These are phyloP conservation scores for Bufo bufo DNA, from an alignment of 2,113 vertebrate genomes.

Conservation along the genomic window DNA sequence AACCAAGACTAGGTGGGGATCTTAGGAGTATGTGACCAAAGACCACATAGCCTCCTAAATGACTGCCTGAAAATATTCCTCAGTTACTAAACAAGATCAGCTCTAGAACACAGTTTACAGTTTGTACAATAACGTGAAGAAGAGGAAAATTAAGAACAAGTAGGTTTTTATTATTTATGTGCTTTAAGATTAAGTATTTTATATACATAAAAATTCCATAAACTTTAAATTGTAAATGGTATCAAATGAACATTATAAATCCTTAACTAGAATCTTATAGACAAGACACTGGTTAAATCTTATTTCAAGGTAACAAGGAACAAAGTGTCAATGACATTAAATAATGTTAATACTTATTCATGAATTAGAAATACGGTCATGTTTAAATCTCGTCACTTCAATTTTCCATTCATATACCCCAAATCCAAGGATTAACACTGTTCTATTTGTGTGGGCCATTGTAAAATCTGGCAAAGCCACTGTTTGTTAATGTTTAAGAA, in stretches of 20 bases:
- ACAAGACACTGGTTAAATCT: not conserved
- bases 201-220: not conserved
- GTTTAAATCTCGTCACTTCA: conserved; percentile 31
- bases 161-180: too few species aligned
- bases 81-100: too few species aligned
- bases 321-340: conserved; percentile 36
- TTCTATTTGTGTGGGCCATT: conserved; percentile 54
- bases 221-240: not conserved
- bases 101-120: too few species aligned
- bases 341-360: conserved; percentile 31
- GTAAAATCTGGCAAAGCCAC: conserved; percentile 50
- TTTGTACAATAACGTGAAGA: too few species aligned
- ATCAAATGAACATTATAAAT: not conserved
- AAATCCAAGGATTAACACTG: conserved; percentile 51
- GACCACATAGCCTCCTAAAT: too few species aligned
- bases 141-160: too few species aligned
- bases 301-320: conserved; percentile 38
- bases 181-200: not conserved
- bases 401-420: conserved; percentile 52
- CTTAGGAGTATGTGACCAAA: too few species aligned
- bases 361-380: conserved; percentile 47
- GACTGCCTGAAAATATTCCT: too few species aligned
- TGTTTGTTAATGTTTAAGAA: conserved; percentile 57
- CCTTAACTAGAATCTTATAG: not conserved
- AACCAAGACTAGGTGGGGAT: too few species aligned